Conservation (phyloP, 2,113 vertebrate genomes). For the Oceanodroma tethys region DNA sequence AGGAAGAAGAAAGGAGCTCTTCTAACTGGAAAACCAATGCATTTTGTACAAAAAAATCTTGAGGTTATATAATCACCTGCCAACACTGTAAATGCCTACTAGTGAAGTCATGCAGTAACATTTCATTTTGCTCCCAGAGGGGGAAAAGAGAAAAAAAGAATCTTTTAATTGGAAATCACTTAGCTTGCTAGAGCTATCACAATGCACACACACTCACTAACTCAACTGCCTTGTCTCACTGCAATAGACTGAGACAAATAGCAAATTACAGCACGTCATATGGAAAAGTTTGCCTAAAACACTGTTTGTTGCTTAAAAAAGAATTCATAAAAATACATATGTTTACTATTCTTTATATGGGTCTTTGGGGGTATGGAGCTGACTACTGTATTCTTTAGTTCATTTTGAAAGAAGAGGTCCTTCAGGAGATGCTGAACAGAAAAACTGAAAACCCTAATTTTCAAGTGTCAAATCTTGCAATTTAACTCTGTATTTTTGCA, state of each 20-base stretch:
- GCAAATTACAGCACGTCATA: not conserved
- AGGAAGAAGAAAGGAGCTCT: not conserved
- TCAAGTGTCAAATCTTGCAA: not conserved
- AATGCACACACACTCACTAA: not conserved
- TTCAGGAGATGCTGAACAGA: not conserved
- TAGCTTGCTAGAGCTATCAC: not conserved
- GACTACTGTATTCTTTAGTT: not conserved
- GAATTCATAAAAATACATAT: not conserved
- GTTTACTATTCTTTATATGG: not conserved
- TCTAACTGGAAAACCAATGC: not conserved
- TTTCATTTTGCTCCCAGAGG: constrained; percentile 35
- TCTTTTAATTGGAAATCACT: constrained; percentile 33
- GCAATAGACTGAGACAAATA: not conserved
- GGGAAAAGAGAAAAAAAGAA: not conserved
- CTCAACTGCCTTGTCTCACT: not conserved
- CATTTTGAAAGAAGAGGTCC: not conserved
- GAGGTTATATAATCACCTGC: constrained; percentile 48
- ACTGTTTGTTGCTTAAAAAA: not conserved
- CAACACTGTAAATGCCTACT: constrained; percentile 44
- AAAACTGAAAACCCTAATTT: not conserved
- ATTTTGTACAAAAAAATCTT: not conserved
- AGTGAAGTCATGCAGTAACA: constrained; percentile 50
- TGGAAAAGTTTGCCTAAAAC: not conserved
- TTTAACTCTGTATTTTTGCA: not conserved
- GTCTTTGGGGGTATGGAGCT: not conserved